Evolutionary conservation across 2,888 invertebrate genomes (phyloP).

Genomic region (Coleophora deauratella): DNA sequence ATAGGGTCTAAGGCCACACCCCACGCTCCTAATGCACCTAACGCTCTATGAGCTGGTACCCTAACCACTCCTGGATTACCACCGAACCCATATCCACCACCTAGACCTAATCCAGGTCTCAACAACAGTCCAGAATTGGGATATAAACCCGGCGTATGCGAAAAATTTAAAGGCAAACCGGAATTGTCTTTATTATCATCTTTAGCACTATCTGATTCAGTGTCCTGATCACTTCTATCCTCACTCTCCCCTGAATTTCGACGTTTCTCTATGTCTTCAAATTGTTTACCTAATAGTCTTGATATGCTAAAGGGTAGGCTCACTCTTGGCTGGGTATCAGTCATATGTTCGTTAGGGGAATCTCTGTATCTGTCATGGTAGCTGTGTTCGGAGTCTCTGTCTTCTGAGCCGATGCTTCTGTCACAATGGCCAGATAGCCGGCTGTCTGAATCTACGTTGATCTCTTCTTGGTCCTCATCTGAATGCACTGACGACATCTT

Average conservation of each 20-base stretch:
- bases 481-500: slow-evolving; percentile 70
- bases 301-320: slow-evolving; percentile 87
- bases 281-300: slow-evolving; percentile 83
- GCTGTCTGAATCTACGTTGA: slow-evolving; percentile 79
- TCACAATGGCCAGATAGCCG: slow-evolving; percentile 71
- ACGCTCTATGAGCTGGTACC: slow-evolving; percentile 84
- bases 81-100: slow-evolving; percentile 72
- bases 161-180: slow-evolving; percentile 53
- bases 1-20: slow-evolving; percentile 77
- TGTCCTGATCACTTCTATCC: slow-evolving; percentile 66
- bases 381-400: slow-evolving; percentile 71
- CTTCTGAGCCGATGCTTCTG: slow-evolving; percentile 71
- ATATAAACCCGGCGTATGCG: slow-evolving; percentile 57
- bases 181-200: slow-evolving; percentile 54
- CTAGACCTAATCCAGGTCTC: slow-evolving; percentile 60
- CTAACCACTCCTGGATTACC: slow-evolving; percentile 84
- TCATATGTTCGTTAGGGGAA: slow-evolving; percentile 68
- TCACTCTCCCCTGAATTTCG: slow-evolving; percentile 67
- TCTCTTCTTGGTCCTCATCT: slow-evolving; percentile 79
- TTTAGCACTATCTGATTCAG: slow-evolving; percentile 66
- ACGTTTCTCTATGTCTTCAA: slow-evolving; percentile 76
- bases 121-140: slow-evolving; percentile 53
- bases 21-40: slow-evolving; percentile 70
- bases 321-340: slow-evolving; percentile 66
- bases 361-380: slow-evolving; percentile 62